phyloP scores from a whole-genome alignment of 2,888 invertebrate genomes.

The Platerodrilus igneus region DNA sequence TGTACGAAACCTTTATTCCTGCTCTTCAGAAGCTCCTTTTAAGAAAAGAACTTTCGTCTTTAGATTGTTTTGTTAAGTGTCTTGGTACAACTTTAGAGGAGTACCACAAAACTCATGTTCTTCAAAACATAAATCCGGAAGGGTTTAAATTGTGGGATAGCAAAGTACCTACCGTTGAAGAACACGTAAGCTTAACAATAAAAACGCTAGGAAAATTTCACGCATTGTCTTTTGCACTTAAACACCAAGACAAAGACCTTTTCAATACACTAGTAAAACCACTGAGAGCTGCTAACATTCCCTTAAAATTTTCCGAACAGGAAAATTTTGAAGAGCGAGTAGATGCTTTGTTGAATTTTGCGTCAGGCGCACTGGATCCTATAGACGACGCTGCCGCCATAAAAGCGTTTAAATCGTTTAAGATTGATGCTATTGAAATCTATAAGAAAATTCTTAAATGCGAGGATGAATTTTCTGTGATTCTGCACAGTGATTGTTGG shows the following conservation, averaged over 20 bases:
- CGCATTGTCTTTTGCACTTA: slow-evolving; percentile 35
- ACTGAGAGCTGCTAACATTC: no score
- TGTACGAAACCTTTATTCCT: slow-evolving; percentile 2
- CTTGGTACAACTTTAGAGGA: background rate
- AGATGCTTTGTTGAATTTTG: no score
- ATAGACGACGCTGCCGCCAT: slow-evolving; percentile 1
- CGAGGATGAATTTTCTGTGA: slow-evolving; percentile 20
- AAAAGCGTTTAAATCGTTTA: slow-evolving; percentile 6
- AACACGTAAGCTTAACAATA: slow-evolving; percentile 34
- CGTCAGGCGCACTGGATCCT: no score
- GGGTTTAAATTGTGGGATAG: slow-evolving; percentile 33
- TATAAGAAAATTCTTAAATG: background rate
- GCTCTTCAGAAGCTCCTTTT: slow-evolving; percentile 1
- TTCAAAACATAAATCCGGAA: slow-evolving; percentile 33
- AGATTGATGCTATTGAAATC: background rate
- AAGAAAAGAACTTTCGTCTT: slow-evolving; percentile 1
- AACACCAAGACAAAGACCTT: slow-evolving; percentile 29
- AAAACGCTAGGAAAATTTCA: slow-evolving; percentile 38
- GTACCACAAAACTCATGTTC: slow-evolving; percentile 26
- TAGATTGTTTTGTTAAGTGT: slow-evolving; percentile 1
- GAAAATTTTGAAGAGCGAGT: no score
- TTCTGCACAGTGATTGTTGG: slow-evolving; percentile 36
- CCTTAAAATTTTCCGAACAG: no score
- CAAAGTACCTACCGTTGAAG: slow-evolving; percentile 31
- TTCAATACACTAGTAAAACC: slow-evolving; percentile 1